phyloP scores from a whole-genome alignment of 2,888 invertebrate genomes.

The Tachystola acroxantha region DNA sequence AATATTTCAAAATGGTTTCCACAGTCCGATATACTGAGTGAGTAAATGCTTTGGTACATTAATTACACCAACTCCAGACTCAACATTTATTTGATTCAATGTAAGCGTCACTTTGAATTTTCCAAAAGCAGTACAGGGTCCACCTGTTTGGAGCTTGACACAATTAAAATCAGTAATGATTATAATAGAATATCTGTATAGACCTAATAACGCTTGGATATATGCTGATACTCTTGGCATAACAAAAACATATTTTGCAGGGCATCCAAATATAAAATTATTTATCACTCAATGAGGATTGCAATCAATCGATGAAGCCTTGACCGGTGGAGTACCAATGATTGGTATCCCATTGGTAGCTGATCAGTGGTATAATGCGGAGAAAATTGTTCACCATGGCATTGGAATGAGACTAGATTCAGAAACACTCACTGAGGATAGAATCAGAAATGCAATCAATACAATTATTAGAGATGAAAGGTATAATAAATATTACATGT shows the following conservation, averaged over 20 bases:
- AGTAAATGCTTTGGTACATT: constrained; percentile 16
- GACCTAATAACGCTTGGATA: no score
- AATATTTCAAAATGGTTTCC: constrained; percentile 40
- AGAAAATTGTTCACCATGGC: constrained; percentile 26
- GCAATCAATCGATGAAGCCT: constrained; percentile 58
- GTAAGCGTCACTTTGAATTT: no score
- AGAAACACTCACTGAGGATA: constrained; percentile 22
- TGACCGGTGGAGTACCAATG: constrained; percentile 48
- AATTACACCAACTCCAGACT: no score
- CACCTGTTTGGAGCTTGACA: no score
- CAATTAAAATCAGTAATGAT: no score
- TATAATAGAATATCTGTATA: no score
- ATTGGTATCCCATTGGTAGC: constrained; percentile 49
- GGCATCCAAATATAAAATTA: constrained; percentile 55
- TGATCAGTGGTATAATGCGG: constrained; percentile 52
- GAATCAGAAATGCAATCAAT: constrained; percentile 23
- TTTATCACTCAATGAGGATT: constrained; percentile 63
- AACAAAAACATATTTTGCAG: no score
- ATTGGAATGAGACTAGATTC: constrained; percentile 36
- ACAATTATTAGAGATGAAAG: constrained; percentile 20
- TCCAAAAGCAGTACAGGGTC: no score
- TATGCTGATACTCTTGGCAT: no score
- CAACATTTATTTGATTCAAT: no score
- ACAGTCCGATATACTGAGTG: constrained; percentile 32
- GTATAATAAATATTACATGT: no score